Percentiles rank a stretch among this genome's conserved stretches.
Conservation (phyloP, 2,797 vertebrate species). For the Eurystomus glaucurus region DNA sequence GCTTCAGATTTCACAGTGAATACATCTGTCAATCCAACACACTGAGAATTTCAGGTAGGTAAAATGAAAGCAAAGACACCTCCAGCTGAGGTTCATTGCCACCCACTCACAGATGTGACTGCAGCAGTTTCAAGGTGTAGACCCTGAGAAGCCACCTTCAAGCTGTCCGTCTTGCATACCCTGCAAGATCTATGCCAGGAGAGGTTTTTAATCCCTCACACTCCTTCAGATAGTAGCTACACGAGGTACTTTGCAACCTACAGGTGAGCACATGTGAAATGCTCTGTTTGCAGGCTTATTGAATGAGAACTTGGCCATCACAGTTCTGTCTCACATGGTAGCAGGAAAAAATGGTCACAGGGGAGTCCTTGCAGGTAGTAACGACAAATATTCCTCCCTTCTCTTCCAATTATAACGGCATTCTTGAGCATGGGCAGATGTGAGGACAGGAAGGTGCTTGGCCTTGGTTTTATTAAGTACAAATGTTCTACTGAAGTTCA, state of each 20-base stretch:
- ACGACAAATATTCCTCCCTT: neutral
- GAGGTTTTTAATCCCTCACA: neutral
- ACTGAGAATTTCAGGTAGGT: neutral
- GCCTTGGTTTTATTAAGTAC: neutral
- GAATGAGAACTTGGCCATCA: neutral
- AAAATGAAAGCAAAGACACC: neutral
- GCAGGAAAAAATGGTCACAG: neutral
- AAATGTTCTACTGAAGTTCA: constrained; percentile 10
- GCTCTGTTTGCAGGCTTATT: neutral
- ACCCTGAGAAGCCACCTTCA: neutral
- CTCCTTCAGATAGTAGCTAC: neutral
- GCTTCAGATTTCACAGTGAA: neutral
- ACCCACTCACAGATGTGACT: neutral
- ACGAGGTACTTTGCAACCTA: neutral
- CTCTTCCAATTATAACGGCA: neutral
- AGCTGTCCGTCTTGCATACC: neutral
- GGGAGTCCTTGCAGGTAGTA: neutral
- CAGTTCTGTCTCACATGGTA: fast-evolving
- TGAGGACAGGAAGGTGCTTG: neutral
- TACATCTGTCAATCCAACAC: neutral
- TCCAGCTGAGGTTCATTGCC: neutral
- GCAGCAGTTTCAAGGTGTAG: neutral
- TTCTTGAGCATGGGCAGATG: neutral
- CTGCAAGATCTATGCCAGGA: neutral
- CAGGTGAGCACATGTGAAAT: neutral